Conservation (phyloP, 1,140 invertebrate species). For the Agrypnia vestita region DNA sequence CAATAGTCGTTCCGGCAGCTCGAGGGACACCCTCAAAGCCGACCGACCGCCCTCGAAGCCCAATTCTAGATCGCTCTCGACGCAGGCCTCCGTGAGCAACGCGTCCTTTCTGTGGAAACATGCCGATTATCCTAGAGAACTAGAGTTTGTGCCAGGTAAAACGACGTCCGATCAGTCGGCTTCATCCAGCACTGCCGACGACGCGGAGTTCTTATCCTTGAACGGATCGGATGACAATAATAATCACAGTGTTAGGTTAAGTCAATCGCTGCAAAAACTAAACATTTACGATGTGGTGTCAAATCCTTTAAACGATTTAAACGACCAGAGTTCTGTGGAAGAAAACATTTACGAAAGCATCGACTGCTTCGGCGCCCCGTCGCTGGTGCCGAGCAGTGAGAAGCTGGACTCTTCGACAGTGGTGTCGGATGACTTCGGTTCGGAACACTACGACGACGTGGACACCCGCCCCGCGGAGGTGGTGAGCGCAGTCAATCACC, state of each 20-base stretch:
- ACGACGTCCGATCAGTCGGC: conserved; percentile 18
- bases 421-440: conserved; percentile 71
- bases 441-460: conserved; percentile 69
- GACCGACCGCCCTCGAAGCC: neutral
- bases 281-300: conserved; percentile 1
- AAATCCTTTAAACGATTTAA: conserved; percentile 54
- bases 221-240: conserved; percentile 27
- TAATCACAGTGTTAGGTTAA: conserved; percentile 12
- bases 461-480: conserved; percentile 67
- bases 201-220: conserved; percentile 11
- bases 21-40: neutral
- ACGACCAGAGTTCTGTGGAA: conserved; percentile 63
- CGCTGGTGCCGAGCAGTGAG: conserved; percentile 66
- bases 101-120: conserved; percentile 1
- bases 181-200: neutral
- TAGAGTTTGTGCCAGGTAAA: neutral
- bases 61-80: neutral
- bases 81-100: neutral
- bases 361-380: conserved; percentile 70
- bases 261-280: neutral
- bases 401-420: conserved; percentile 71
- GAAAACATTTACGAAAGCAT: conserved; percentile 70
- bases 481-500: conserved; percentile 71
- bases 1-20: neutral
- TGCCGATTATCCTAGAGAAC: neutral